These are phyloP conservation scores for Sternotherus odoratus DNA, from an alignment of 2,797 vertebrate genomes.

Conservation along the genomic window DNA sequence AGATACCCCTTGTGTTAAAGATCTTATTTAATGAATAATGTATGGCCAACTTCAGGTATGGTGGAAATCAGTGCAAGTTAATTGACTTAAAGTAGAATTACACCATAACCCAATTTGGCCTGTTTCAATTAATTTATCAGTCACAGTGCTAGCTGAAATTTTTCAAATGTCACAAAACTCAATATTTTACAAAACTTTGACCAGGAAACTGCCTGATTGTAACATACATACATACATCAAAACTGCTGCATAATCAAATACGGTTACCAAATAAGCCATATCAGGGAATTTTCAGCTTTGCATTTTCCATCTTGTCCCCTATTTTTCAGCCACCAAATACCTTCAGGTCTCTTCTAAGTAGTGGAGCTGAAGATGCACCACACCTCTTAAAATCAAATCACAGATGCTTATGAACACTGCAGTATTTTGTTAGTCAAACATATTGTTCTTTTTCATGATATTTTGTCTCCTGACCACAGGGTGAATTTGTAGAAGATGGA, in stretches of 20 bases:
- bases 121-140: not conserved
- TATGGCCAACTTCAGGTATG: not conserved
- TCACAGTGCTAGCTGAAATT: not conserved
- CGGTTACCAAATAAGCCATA: not conserved
- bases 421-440: not conserved
- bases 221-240: not conserved
- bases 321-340: not conserved
- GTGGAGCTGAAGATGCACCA: not conserved
- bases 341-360: not conserved
- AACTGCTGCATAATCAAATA: not conserved
- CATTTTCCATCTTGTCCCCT: not conserved
- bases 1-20: not conserved
- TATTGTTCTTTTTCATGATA: fast-evolving
- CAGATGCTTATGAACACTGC: not conserved
- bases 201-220: not conserved
- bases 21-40: not conserved
- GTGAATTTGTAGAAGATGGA: slow-evolving; percentile 97
- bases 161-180: not conserved
- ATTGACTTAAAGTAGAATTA: not conserved
- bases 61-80: not conserved
- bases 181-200: not conserved
- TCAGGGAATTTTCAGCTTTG: not conserved
- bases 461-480: slow-evolving; percentile 80
- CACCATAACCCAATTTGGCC: not conserved
- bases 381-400: not conserved